A percentile compares a stretch with the other conserved stretches of the same genome.
Conservation (phyloP, 2,888 invertebrate genomes). For the Yponomeuta cagnagella region DNA sequence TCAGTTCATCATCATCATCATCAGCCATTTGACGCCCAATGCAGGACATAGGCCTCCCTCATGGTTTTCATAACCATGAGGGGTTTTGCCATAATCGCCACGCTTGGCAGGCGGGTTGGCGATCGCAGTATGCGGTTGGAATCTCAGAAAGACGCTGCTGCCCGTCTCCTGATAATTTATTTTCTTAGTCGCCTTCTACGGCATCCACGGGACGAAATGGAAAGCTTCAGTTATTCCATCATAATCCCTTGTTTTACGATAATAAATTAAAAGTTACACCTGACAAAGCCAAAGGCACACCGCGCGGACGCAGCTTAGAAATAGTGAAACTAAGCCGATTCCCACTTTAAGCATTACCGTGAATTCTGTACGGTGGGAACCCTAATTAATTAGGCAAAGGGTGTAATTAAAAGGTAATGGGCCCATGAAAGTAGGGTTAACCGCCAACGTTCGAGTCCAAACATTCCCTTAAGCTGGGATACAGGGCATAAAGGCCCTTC, state of each 20-base stretch:
- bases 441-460: conserved; percentile 25
- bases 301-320: neutral
- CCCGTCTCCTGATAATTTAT: too few relatives aligned
- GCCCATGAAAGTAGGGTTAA: conserved; percentile 38
- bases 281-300: neutral
- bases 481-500: neutral
- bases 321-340: conserved; percentile 34
- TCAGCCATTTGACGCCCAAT: too few relatives aligned
- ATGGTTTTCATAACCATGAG: too few relatives aligned
- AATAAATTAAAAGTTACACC: neutral
- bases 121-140: too few relatives aligned
- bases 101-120: too few relatives aligned
- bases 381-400: conserved; percentile 63
- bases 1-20: too few relatives aligned
- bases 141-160: too few relatives aligned
- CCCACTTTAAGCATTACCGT: conserved; percentile 42
- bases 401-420: conserved; percentile 59
- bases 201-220: too few relatives aligned
- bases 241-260: neutral
- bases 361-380: conserved; percentile 32
- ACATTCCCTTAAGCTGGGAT: conserved; percentile 21
- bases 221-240: too few relatives aligned
- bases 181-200: too few relatives aligned
- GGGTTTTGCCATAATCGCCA: too few relatives aligned
- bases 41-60: too few relatives aligned